Evolutionary conservation across 2,113 vertebrate species (phyloP).

Genomic region (Chauna torquata): DNA sequence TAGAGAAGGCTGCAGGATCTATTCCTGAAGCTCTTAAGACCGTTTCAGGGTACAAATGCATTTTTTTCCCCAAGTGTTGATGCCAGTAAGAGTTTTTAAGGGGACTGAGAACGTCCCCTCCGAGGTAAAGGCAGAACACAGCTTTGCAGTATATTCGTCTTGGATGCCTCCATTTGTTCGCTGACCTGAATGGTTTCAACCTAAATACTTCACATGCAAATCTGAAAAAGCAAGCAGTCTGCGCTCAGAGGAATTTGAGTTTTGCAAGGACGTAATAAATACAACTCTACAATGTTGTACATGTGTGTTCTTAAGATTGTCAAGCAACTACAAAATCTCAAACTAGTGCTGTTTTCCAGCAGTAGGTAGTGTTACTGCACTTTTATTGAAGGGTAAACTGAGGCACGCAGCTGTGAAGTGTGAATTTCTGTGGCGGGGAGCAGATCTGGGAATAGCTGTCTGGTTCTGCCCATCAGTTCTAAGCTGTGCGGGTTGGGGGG

Average conservation of each 20-base stretch:
- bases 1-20: background rate
- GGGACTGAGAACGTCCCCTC: background rate
- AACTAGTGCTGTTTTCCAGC: background rate
- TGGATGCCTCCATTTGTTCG: background rate
- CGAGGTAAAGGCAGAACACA: background rate
- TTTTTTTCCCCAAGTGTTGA: background rate
- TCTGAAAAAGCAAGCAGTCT: background rate
- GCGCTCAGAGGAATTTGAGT: background rate
- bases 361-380: background rate
- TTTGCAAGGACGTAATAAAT: background rate
- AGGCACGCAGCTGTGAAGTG: background rate
- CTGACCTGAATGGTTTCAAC: background rate
- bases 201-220: background rate
- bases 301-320: background rate
- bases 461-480: background rate
- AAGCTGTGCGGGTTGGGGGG: background rate
- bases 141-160: background rate
- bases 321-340: background rate
- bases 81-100: background rate
- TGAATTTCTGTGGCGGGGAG: background rate
- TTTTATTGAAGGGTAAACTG: background rate
- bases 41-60: background rate
- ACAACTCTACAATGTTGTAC: accelerated
- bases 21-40: background rate
- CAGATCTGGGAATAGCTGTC: background rate